Conservation (phyloP, 2,888 invertebrate species). For the Ptychoptera albimana region DNA sequence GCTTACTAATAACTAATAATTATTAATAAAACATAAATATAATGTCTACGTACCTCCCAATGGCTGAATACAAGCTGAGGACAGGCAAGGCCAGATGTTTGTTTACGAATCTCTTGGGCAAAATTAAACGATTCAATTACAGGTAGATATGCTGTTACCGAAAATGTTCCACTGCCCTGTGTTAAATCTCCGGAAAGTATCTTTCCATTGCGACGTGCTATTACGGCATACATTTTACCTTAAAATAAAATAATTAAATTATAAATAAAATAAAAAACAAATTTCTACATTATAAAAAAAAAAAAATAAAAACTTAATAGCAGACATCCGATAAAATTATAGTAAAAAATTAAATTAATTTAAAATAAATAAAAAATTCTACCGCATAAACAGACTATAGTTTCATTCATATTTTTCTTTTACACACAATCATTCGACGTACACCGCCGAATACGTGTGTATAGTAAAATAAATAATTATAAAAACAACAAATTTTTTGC, state of each 20-base stretch:
- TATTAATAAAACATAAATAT: too few relatives aligned
- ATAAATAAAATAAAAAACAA: conserved; percentile 10
- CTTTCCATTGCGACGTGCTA: conserved; percentile 74
- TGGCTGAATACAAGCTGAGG: conserved; percentile 94
- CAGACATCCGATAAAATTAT: too few relatives aligned
- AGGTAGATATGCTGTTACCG: conserved; percentile 77
- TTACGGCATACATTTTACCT: conserved; percentile 82
- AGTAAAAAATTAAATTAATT: too few relatives aligned
- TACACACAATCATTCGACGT: too few relatives aligned
- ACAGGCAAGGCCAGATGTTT: conserved; percentile 90
- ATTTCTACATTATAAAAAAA: neutral
- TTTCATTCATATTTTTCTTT: too few relatives aligned
- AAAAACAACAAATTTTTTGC: too few relatives aligned
- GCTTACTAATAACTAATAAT: neutral
- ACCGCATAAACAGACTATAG: too few relatives aligned
- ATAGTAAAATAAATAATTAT: too few relatives aligned
- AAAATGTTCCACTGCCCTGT: conserved; percentile 81
- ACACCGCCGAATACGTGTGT: too few relatives aligned
- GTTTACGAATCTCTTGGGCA: conserved; percentile 83
- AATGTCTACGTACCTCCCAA: conserved; percentile 66
- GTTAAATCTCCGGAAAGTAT: conserved; percentile 80
- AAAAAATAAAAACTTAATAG: conserved; percentile 3
- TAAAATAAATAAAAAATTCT: too few relatives aligned
- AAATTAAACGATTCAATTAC: conserved; percentile 95
- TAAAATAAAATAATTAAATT: too few relatives aligned